A percentile compares a stretch with the other conserved stretches of the same genome.
Evolutionary conservation across 2,797 vertebrate species (phyloP).

Genomic region (Manis crassicaudata): DNA sequence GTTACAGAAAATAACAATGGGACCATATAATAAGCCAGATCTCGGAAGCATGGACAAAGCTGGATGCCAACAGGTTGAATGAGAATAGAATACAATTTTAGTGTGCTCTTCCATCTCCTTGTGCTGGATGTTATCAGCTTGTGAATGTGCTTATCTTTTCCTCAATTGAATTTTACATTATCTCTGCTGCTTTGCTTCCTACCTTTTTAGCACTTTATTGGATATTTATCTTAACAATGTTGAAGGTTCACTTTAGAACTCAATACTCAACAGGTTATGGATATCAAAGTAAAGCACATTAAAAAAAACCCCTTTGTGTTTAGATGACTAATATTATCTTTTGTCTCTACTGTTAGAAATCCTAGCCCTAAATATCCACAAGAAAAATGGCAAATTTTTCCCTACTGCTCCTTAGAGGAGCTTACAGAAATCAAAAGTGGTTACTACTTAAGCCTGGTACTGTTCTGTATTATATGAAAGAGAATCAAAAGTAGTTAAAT

Average conservation of each 20-base stretch:
- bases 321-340: slow-evolving; percentile 55
- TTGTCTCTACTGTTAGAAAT: background rate
- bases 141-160: slow-evolving; percentile 64
- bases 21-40: background rate
- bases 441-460: background rate
- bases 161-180: slow-evolving; percentile 59
- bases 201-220: slow-evolving; percentile 29
- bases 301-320: background rate
- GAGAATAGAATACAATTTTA: slow-evolving; percentile 11
- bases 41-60: background rate
- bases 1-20: background rate
- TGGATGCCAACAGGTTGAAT: background rate
- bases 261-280: background rate
- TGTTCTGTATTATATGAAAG: slow-evolving; percentile 31
- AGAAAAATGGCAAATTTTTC: background rate
- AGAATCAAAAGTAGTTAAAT: slow-evolving; percentile 29
- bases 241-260: slow-evolving; percentile 66
- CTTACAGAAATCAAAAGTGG: background rate
- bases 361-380: background rate
- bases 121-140: slow-evolving; percentile 15
- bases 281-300: slow-evolving; percentile 51
- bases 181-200: slow-evolving; percentile 60
- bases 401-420: background rate
- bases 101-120: slow-evolving; percentile 33
- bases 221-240: slow-evolving; percentile 63